Evolutionary conservation across 2,113 vertebrate species (phyloP), one percentile per base, ranked within the genome.

Genomic region (Cisticola juncidis): DNA sequence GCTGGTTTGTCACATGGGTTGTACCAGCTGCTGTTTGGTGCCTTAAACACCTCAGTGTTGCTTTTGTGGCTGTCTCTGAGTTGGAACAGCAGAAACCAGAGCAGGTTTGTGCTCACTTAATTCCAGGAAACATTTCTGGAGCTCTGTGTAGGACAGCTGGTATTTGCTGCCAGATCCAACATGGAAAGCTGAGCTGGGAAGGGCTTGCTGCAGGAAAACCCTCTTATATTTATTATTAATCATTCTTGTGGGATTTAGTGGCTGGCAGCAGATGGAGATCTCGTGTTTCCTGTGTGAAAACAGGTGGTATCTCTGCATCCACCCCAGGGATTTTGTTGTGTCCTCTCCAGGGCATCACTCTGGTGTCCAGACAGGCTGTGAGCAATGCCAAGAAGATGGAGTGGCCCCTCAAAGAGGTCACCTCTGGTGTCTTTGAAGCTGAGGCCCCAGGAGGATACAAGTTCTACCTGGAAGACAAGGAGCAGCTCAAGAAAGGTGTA

Each of bases 391-490:
- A 79, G 93, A 97, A 97, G 57, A 94, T 99, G 58, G 98, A 98
- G 5, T 99, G 99, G 99, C 99, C 99, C 14, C 98, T 99, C 29
- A 98, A 44, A 16, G 97, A 99, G 97, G 87, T 98, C 21, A 94
- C 95, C 44, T 92, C 98, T 9, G 98, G 94, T 48, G 28, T 99
- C 73, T 99, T 99, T 96, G 97, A 98, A 97, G 95, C 97, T 3
- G 98, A 98, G 94, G 99, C 99, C 50, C 99, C 99, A 2, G 99
- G 99, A 54, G 99, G 99, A 14, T 99, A 99, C 95, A 98, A 96
- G 29, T 99, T 99, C 97, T 99, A 98, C 91, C 92, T 99, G 74
- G 97, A 99, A 95, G 98, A 99, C 92, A 97, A 97, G 92, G 98
- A 97, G 28, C 97, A 97, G 71, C 97, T 98, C 53, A 86, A 94